Evolutionary conservation across 2,888 invertebrate genomes (phyloP), one percentile per base, ranked within the genome.

Genomic region (Pyrochroa serraticornis): DNA sequence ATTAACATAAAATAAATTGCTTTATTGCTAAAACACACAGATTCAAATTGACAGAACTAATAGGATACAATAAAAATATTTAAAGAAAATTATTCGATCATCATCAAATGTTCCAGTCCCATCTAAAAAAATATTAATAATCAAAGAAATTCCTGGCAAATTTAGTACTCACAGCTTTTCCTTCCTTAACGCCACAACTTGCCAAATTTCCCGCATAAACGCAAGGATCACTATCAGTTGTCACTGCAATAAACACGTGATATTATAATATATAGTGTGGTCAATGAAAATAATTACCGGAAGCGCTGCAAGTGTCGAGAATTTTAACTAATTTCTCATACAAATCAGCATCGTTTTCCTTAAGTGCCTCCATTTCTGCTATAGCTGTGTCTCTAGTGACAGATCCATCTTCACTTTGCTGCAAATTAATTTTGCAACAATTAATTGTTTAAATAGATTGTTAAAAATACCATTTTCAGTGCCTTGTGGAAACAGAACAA

Each of bases 351-450:
- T 70, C 68, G 12, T 60, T 35, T 8, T 43, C 56, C 39, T 56
- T 56, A 8, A 56, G 14, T 2, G 35, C 32, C 13, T 56, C 41
- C 2, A 56, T 1, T 30, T 49, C 36, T 39, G 41, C 34, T 5
- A 44, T 1, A 6, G 58, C 47, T 3, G 58, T 60, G 0, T 35
- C 50, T 47, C 50, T 62, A 38, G 58, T 50, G 3, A 63, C 33
- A 36, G 63, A 58, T 8, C 67, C 67, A 13, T 57, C 53, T 9
- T 48, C 54, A 38, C 64, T 59, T 67, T 61, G 64, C 67, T 67
- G 36, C 3, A 57, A 45, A 9, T 48, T 22, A 13, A 22, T 8
- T n/a, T 49, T 47, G n/a, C 10, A 6, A 12, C n/a, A 22, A 36
- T 38, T 13, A 7, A 37, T 14, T 34, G 9, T 6, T 7, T 8